phyloP scores from a whole-genome alignment of 2,113 vertebrate species.

The Catharus bicknelli region DNA sequence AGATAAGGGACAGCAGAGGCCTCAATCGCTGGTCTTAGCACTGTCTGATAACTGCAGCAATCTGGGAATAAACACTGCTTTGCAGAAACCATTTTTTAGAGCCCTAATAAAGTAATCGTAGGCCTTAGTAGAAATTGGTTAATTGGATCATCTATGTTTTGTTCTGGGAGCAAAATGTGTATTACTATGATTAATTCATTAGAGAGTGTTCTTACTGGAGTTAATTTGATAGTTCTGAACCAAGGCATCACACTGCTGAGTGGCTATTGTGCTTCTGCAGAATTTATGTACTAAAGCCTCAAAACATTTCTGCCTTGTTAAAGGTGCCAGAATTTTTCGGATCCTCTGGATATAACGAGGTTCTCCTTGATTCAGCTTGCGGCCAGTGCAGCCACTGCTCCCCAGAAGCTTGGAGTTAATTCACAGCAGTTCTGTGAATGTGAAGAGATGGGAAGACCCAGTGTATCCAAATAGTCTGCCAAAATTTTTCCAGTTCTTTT shows the following conservation, averaged over 20 bases:
- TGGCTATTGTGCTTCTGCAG: background rate
- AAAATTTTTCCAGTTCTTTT: background rate
- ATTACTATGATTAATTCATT: conserved; percentile 31
- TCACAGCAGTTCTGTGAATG: background rate
- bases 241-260: background rate
- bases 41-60: conserved; percentile 53
- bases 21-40: conserved; percentile 27
- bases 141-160: conserved; percentile 36
- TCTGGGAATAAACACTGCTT: conserved; percentile 49
- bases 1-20: conserved; percentile 54
- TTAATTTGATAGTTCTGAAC: conserved; percentile 48
- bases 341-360: background rate
- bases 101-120: conserved; percentile 32
- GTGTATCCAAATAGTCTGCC: accelerated
- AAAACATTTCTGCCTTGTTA: background rate
- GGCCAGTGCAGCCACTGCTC: background rate
- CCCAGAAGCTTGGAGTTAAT: background rate
- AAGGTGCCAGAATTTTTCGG: background rate
- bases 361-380: background rate
- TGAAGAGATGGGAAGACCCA: background rate
- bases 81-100: conserved; percentile 43
- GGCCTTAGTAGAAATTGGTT: conserved; percentile 27
- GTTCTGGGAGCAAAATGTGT: background rate
- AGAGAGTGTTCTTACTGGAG: conserved; percentile 7
- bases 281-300: background rate